phyloP scores from a whole-genome alignment of 2,888 invertebrate genomes.

The Adela reaumurella region DNA sequence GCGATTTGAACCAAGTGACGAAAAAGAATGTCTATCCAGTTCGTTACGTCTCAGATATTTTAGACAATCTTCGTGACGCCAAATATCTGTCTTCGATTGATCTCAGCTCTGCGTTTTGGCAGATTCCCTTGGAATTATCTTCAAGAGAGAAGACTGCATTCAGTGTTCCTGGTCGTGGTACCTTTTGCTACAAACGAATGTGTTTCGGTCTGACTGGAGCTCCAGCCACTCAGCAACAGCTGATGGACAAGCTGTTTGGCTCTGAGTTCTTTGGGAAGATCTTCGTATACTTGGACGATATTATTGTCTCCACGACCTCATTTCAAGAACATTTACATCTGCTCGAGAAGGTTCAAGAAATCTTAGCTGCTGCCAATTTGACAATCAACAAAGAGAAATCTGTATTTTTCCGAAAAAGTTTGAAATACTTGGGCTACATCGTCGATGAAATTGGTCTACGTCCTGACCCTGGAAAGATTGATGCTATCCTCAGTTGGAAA shows the following conservation, averaged over 20 bases:
- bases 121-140: conserved; percentile 2
- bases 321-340: conserved; percentile 11
- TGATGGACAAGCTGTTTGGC: conserved; percentile 12
- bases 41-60: conserved; percentile 15
- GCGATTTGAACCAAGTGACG: too few relatives aligned
- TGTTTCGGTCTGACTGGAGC: conserved; percentile 13
- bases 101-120: conserved; percentile 11
- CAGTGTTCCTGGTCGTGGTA: conserved; percentile 12
- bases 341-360: neutral
- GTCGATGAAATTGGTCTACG: conserved; percentile 14
- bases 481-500: conserved; percentile 13
- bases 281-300: conserved; percentile 14
- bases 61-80: conserved; percentile 16
- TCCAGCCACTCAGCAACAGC: conserved; percentile 15
- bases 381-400: conserved; percentile 12
- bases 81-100: conserved; percentile 13
- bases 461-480: conserved; percentile 13
- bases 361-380: conserved; percentile 9
- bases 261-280: conserved; percentile 12
- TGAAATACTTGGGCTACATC: conserved; percentile 6
- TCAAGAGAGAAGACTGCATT: conserved; percentile 8
- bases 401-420: conserved; percentile 3
- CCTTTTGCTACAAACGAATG: conserved; percentile 9
- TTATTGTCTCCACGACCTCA: conserved; percentile 9
- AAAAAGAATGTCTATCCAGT: conserved; percentile 10